Percentiles rank a stretch among this genome's conserved stretches.
phyloP scores from a whole-genome alignment of 1,140 invertebrate species.

The Drosophila subpulchrella region DNA sequence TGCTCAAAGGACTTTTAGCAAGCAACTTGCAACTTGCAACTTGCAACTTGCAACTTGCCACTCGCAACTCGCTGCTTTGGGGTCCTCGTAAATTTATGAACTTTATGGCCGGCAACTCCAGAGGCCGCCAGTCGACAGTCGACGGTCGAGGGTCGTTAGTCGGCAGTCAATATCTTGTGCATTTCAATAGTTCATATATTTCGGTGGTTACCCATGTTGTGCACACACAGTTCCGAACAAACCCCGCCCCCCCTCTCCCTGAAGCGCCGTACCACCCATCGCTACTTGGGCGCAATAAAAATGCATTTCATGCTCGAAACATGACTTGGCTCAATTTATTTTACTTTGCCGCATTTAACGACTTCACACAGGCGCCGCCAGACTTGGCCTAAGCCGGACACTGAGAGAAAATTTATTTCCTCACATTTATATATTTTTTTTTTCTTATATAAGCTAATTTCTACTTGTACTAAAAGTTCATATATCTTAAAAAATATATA shows the following conservation, averaged over 20 bases:
- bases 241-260: not conserved
- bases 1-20: conserved; percentile 13
- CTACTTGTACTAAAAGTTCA: no score
- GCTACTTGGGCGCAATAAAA: conserved; percentile 65
- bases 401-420: conserved; percentile 6
- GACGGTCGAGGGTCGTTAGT: conserved; percentile 30
- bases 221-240: not conserved
- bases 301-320: conserved; percentile 80
- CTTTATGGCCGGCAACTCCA: conserved; percentile 43
- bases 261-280: not conserved
- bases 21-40: conserved; percentile 22
- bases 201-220: conserved; percentile 40
- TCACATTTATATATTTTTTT: not conserved
- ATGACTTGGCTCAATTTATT: conserved; percentile 82
- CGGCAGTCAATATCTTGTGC: conserved; percentile 65
- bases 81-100: conserved; percentile 51
- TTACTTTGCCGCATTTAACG: conserved; percentile 82
- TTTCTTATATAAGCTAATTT: not conserved
- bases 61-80: conserved; percentile 22
- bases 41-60: no score
- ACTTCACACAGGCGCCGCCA: conserved; percentile 69
- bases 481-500: no score
- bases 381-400: conserved; percentile 26
- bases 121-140: conserved; percentile 25
- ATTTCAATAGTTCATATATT: conserved; percentile 71